Evolutionary conservation across 2,888 invertebrate genomes (phyloP).

Genomic region (Luperina testacea): DNA sequence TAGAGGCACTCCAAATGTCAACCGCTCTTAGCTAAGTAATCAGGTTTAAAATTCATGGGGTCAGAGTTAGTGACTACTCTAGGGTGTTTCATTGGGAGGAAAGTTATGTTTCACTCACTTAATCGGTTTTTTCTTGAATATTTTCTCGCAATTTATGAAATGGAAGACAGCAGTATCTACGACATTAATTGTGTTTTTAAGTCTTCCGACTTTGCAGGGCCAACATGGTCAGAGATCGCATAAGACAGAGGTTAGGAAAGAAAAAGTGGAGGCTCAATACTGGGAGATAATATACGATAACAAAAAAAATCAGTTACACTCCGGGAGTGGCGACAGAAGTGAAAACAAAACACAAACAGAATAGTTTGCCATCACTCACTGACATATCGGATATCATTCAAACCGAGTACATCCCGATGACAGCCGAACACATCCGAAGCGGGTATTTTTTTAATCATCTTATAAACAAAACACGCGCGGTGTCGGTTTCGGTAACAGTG

Average conservation of each 20-base stretch:
- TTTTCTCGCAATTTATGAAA: background rate
- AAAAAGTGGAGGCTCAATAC: background rate
- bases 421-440: too few relatives aligned
- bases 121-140: constrained; percentile 43
- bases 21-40: constrained; percentile 71
- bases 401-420: too few relatives aligned
- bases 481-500: too few relatives aligned
- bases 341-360: too few relatives aligned
- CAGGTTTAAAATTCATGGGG: constrained; percentile 73
- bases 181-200: too few relatives aligned
- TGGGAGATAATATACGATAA: background rate
- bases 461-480: too few relatives aligned
- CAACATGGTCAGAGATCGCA: background rate
- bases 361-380: too few relatives aligned
- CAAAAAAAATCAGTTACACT: background rate
- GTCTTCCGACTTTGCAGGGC: background rate
- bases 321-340: too few relatives aligned
- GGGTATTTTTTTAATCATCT: too few relatives aligned
- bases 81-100: constrained; percentile 58
- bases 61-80: constrained; percentile 59
- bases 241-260: background rate
- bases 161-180: background rate
- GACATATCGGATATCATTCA: too few relatives aligned
- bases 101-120: constrained; percentile 53
- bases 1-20: constrained; percentile 69